Base-by-base conservation (phyloP, 2,888 invertebrate species). In the Metacarcinus magister region DNA sequence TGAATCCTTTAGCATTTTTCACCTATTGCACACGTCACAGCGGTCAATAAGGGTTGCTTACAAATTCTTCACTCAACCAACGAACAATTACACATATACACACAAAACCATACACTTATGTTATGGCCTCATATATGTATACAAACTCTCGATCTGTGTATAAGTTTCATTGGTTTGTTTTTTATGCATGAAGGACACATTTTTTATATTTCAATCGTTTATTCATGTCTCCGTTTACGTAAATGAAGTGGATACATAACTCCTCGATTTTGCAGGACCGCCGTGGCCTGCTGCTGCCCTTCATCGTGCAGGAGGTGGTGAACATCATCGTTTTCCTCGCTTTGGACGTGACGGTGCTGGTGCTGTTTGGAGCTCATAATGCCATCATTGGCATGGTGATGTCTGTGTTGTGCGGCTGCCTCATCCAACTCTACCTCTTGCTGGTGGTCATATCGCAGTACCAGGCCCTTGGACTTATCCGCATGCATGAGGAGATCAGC, bases 401-500 rank as follows among this genome's bases (percentile, higher is more conserved):
- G 7, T 39, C 90, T 19, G 39, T 95, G 3, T 23, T 96, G 32
- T 54, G 39, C 0, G 94, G 60, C 23, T 39, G 89, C 54, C n/a
- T 93, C 28, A 8, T 97, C 10, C 94, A 96, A 23, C 23, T 96
- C 46, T 97, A 96, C 96, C 95, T 96, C 54, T 28, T 96, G 32
- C 39, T 97, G 87, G 97, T 97, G 28, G 96, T 97, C 28, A 87
- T 97, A 89, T 97, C 97, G 28, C 97, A 97, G 94, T 97, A 96
- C 92, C 97, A 97, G 82, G 97, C 97, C 13, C 96, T 97, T 16
- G 97, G 96, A n/a, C 95, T 97, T 4, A 96, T 97, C 89, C 93
- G 97, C 39, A 97, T 97, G 97, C 97, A 97, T 46, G 97, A 97
- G 28, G 97, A 97, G 95, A 96, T 96, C 23, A 96, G 97, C 82